phyloP scores from a whole-genome alignment of 2,113 vertebrate genomes.

The Phylloscopus whistleri region DNA sequence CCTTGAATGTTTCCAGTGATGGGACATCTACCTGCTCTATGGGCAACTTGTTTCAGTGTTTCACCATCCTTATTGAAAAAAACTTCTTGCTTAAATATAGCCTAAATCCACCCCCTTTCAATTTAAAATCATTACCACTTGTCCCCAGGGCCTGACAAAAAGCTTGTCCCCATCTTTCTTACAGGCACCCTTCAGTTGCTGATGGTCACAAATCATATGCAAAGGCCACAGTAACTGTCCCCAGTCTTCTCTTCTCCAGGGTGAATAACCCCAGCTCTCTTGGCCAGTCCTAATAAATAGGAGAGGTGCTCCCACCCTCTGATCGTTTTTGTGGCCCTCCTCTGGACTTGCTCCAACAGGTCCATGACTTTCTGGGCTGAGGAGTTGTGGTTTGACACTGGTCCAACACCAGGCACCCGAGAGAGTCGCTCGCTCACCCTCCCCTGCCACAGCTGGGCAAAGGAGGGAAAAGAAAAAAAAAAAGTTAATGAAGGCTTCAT shows the following conservation, averaged over 20 bases:
- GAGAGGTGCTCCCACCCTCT: not conserved
- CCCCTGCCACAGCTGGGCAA: not conserved
- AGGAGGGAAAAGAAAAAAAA: not conserved
- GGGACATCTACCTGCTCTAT: not conserved
- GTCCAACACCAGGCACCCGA: too few relatives aligned
- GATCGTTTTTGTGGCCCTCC: not conserved
- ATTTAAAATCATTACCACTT: not conserved
- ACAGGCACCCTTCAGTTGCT: not conserved
- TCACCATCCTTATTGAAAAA: not conserved
- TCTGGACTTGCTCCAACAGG: not conserved
- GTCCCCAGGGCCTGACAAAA: not conserved
- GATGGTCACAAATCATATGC: not conserved
- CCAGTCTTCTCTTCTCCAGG: not conserved
- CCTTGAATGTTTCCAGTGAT: not conserved
- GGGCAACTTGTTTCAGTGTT: not conserved
- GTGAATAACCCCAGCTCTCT: not conserved
- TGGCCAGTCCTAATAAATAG: fast-evolving
- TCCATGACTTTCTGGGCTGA: not conserved
- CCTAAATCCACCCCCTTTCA: not conserved
- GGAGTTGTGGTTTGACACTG: not conserved
- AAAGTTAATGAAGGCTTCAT: not conserved
- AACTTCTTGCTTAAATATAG: not conserved
- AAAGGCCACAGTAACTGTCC: not conserved
- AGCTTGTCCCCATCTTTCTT: not conserved
- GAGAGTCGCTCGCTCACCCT: fast-evolving